Percentiles rank a stretch among this genome's conserved stretches.
These are phyloP conservation scores for Rhyacophila evoluta DNA, from an alignment of 2,888 invertebrate genomes.

Conservation along the genomic window DNA sequence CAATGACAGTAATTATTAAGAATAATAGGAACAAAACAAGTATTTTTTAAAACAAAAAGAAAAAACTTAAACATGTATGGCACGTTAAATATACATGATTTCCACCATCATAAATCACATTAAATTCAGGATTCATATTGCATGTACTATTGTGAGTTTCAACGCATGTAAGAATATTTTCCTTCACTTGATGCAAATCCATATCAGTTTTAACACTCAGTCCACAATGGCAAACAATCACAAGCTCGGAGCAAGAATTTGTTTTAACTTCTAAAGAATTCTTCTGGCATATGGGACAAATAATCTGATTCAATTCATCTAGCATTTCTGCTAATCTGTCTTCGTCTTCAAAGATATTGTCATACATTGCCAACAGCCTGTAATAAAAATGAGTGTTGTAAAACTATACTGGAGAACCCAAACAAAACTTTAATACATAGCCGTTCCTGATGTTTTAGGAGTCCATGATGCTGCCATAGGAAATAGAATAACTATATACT, in stretches of 20 bases:
- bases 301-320: slow-evolving; percentile 57
- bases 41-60: slow-evolving; percentile 54
- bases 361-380: slow-evolving; percentile 58
- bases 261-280: slow-evolving; percentile 55
- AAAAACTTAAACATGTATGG: slow-evolving; percentile 57
- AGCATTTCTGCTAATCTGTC: slow-evolving; percentile 57
- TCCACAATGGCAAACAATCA: slow-evolving; percentile 58
- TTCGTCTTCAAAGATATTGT: slow-evolving; percentile 57
- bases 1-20: no score
- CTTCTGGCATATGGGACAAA: slow-evolving; percentile 62
- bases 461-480: no score
- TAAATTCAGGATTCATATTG: slow-evolving; percentile 57
- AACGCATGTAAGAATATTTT: slow-evolving; percentile 56
- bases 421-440: no score
- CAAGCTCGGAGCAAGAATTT: slow-evolving; percentile 31
- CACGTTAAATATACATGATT: slow-evolving; percentile 58
- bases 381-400: slow-evolving; percentile 56
- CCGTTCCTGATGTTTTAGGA: no score
- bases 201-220: slow-evolving; percentile 56
- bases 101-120: slow-evolving; percentile 57
- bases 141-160: slow-evolving; percentile 45
- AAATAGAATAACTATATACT: no score
- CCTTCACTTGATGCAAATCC: slow-evolving; percentile 56
- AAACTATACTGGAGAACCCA: no score
- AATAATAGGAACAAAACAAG: slow-evolving; percentile 35